Conservation (phyloP, 2,797 vertebrate genomes). For the Myotis daubentonii region DNA sequence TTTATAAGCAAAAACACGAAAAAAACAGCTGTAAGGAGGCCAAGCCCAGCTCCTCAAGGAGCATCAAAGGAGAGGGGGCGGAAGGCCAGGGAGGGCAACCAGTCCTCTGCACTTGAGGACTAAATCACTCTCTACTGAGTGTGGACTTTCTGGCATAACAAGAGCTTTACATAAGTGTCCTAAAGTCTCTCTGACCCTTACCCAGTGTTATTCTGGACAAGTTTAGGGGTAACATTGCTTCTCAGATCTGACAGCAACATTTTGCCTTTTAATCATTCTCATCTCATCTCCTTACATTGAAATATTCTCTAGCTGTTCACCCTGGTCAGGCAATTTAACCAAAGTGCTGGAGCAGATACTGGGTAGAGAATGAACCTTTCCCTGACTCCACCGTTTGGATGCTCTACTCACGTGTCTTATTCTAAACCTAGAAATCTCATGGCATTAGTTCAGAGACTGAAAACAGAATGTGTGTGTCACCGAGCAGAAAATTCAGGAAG, state of each 20-base stretch:
- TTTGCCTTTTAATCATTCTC: background rate
- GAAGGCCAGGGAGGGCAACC: fast-evolving
- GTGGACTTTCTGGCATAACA: background rate
- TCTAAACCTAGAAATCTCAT: background rate
- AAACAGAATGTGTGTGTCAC: background rate
- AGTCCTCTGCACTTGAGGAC: fast-evolving
- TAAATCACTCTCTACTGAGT: background rate
- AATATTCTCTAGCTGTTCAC: background rate
- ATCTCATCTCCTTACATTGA: background rate
- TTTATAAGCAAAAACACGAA: background rate
- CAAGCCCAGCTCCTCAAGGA: background rate
- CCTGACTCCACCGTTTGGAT: background rate
- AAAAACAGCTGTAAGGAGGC: background rate
- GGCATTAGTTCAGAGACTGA: background rate
- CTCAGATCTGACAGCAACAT: background rate
- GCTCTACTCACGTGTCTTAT: background rate
- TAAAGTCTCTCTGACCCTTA: background rate
- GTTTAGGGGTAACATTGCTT: background rate
- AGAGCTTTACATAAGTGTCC: background rate
- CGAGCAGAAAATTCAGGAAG: background rate
- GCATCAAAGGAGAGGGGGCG: background rate
- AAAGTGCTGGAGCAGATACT: background rate
- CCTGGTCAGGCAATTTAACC: background rate
- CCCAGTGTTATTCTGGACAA: background rate
- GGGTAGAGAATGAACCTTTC: background rate